Base-by-base conservation (phyloP, 92 coral and sea anemone species). In the Diadumene lineata region DNA sequence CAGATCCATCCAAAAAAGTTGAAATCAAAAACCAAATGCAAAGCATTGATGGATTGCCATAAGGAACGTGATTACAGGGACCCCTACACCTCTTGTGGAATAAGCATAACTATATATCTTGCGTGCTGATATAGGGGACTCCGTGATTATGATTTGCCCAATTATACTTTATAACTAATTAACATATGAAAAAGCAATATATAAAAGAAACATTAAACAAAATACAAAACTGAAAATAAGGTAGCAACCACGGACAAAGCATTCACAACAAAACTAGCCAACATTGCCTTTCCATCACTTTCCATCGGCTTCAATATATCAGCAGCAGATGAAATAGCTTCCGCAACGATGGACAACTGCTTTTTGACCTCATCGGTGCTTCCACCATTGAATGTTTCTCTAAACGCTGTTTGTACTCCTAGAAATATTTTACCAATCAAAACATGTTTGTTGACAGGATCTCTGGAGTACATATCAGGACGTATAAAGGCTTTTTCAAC, bases 401-500 rank as follows among this genome's bases (percentile, higher is more conserved):
- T 0, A 0, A 31, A 1, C 18, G 90, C 82, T n/a, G 0, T 9
- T 28, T 10, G 22, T 0, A 81, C 78, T 23, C 79, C 83, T 0
- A 64, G 79, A 68, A 80, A 85, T 19, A 28, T 19, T 3, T 58
- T 44, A 13, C 74, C 46, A 18, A 11, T 1, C 11, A 77, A 8
- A 17, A 77, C 56, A 32, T 77, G 69, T 15, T 67, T 77, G 74
- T 51, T 77, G 28, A 66, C n/a, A n/a, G 84, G 81, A 53, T 77
- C 81, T 19, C 46, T 31, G 4, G 78, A 73, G 66, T 29, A 77
- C 13, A 22, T 15, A 2, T 53, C 58, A 0, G 68, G 31, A 19
- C 74, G 74, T 16, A 94, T 69, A 62, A 94, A 91, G 0, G 92
- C 85, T 63, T 83, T 88, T 34, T 94, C 97, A 2, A 91, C 89